These are phyloP conservation scores for Cerceris rybyensis DNA, from an alignment of 2,888 invertebrate genomes.

Conservation along the genomic window DNA sequence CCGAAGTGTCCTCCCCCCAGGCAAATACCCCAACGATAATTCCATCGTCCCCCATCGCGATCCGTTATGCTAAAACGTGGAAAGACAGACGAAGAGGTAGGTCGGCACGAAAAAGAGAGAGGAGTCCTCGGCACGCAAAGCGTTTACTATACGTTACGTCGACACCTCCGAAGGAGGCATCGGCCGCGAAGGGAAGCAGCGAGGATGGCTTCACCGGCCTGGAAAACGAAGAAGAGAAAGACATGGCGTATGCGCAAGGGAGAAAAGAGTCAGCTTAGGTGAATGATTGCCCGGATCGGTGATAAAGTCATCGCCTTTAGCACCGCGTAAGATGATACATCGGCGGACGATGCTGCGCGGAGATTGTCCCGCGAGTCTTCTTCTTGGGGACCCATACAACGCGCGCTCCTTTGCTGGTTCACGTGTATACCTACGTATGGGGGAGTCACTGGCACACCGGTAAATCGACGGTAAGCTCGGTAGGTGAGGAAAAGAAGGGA, in stretches of 20 bases:
- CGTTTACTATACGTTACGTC: conserved; percentile 54
- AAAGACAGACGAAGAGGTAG: not conserved
- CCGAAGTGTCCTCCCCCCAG: not conserved
- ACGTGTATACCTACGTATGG: too few species aligned
- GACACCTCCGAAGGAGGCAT: conserved; percentile 31
- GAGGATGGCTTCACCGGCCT: not conserved
- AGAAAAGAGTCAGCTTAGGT: conserved; percentile 64
- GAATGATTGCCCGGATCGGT: conserved; percentile 77
- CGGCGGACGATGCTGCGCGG: conserved; percentile 77
- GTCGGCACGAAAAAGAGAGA: conserved; percentile 2
- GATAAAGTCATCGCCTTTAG: conserved; percentile 82
- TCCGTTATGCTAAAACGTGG: conserved; percentile 44
- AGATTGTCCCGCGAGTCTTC: conserved; percentile 71
- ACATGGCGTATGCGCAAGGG: conserved; percentile 39
- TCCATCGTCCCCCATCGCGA: conserved; percentile 28
- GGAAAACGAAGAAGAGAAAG: conserved; percentile 26
- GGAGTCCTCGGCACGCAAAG: conserved; percentile 41
- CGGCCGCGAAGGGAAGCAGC: conserved; percentile 9
- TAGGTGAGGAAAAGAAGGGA: conserved; percentile 12
- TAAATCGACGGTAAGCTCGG: not conserved
- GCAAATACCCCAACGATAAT: conserved; percentile 34
- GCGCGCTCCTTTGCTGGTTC: conserved; percentile 18
- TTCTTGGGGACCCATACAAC: conserved; percentile 31
- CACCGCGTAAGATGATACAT: conserved; percentile 82
- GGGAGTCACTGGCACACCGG: not conserved